Conservation (phyloP, 2,797 vertebrate genomes). For the Melanogrammus aeglefinus region DNA sequence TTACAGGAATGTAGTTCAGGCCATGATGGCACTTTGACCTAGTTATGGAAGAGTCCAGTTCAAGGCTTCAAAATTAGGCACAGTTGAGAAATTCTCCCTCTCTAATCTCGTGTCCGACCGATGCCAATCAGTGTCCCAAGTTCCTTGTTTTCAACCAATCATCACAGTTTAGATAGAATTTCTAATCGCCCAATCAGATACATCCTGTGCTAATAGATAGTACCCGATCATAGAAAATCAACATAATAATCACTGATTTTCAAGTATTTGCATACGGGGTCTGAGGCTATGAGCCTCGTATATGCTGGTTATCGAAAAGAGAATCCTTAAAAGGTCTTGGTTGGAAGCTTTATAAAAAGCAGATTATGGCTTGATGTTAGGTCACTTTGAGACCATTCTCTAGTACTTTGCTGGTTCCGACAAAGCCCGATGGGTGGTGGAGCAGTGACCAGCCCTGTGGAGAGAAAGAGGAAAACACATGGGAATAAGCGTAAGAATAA, state of each 20-base stretch:
- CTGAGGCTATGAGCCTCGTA: background rate
- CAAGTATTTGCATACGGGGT: background rate
- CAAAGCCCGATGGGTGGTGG: slow-evolving; percentile 41
- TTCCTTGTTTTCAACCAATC: background rate
- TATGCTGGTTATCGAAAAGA: background rate
- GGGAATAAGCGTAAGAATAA: background rate
- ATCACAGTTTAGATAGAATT: background rate
- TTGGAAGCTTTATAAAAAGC: background rate
- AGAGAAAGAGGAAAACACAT: background rate
- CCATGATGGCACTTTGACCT: background rate
- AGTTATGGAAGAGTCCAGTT: background rate
- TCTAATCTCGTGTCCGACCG: background rate
- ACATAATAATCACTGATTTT: background rate
- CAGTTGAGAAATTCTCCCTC: background rate
- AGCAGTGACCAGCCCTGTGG: slow-evolving; percentile 67
- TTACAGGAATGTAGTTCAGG: background rate
- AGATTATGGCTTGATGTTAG: background rate
- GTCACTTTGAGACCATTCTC: background rate
- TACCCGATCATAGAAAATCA: background rate
- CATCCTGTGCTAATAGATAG: background rate
- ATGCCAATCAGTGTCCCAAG: background rate
- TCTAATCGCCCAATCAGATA: background rate
- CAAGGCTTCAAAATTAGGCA: background rate
- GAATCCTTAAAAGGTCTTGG: background rate
- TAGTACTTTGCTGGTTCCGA: slow-evolving; percentile 42